Conservation (phyloP, 2,113 vertebrate species). For the Atlantisia rogersi region DNA sequence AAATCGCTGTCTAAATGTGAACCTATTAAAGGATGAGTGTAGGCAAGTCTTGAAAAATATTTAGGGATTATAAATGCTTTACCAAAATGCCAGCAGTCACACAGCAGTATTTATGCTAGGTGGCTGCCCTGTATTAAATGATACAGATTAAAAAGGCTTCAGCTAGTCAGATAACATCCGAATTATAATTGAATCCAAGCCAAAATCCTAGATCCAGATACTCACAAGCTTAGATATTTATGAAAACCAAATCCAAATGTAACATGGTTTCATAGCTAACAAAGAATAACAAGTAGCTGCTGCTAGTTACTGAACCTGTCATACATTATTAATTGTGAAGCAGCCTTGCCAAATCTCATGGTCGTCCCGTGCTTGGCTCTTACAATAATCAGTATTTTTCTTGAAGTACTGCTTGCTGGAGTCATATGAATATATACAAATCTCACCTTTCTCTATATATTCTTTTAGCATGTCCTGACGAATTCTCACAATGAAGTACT, state of each 20-base stretch:
- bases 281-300: conserved; percentile 43
- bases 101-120: neutral
- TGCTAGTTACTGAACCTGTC: conserved; percentile 15
- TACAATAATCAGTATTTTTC: neutral
- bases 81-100: neutral
- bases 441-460: neutral
- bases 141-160: neutral
- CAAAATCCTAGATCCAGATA: conserved; percentile 14
- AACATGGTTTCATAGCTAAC: neutral
- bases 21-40: neutral
- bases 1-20: neutral
- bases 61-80: neutral
- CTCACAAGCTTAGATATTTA: conserved; percentile 11
- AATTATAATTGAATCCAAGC: neutral
- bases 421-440: neutral
- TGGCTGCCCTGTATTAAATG: neutral
- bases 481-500: neutral
- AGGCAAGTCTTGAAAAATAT: neutral
- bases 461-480: neutral
- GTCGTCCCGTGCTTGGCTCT: neutral
- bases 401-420: neutral
- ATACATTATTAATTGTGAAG: neutral
- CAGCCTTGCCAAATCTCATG: neutral
- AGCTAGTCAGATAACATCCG: conserved; percentile 16
- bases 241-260: conserved; percentile 38